Percentiles rank a stretch among this genome's conserved stretches.
phyloP scores from a whole-genome alignment of 2,113 vertebrate genomes.

The Python bivittatus region DNA sequence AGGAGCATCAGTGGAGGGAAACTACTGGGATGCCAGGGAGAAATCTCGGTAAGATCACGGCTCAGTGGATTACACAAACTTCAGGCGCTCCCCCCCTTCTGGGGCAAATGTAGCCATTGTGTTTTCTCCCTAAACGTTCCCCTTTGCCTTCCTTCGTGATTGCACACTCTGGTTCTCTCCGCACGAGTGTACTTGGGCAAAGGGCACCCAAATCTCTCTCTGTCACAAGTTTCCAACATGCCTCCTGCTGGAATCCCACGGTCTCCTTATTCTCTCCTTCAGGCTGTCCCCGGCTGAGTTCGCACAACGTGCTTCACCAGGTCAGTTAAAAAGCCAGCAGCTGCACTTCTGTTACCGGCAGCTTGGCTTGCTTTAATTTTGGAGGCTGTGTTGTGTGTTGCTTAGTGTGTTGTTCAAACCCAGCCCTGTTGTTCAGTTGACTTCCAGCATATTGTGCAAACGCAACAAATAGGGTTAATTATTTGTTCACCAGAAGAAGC shows the following conservation, averaged over 20 bases:
- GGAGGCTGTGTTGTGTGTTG: not conserved
- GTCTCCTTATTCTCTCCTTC: too few species aligned
- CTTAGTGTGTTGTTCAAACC: not conserved
- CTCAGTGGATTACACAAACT: too few species aligned
- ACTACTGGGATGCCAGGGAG: too few species aligned
- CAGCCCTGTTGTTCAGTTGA: not conserved
- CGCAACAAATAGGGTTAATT: rapidly evolving
- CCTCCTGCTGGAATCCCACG: too few species aligned
- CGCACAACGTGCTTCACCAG: too few species aligned
- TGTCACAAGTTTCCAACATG: too few species aligned
- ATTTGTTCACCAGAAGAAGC: not conserved
- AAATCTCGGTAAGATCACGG: too few species aligned
- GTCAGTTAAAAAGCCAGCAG: too few species aligned
- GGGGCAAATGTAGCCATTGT: not conserved
- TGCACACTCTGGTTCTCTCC: not conserved
- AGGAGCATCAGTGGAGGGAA: not conserved
- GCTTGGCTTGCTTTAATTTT: not conserved
- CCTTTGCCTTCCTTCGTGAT: not conserved
- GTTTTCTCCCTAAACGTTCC: rapidly evolving
- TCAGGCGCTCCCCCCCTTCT: too few species aligned
- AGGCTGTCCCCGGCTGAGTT: too few species aligned
- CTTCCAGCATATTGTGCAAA: not conserved
- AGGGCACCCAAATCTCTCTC: too few species aligned
- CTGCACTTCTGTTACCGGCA: too few species aligned
- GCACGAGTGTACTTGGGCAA: not conserved